Base-by-base conservation (phyloP, 2,113 vertebrate genomes). In the Mionectes macconnelli region DNA sequence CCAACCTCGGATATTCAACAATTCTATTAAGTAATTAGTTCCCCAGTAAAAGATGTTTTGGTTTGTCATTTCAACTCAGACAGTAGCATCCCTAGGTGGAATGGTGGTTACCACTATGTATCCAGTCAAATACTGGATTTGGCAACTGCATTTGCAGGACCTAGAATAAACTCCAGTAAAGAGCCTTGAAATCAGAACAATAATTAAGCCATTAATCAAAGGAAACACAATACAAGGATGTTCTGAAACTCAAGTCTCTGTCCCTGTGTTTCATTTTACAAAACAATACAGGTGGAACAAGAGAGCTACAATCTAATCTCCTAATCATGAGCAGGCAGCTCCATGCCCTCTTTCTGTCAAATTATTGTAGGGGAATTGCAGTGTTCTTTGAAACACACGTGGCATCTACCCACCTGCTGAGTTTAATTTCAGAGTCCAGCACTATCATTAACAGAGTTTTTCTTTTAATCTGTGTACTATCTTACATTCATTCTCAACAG, bases 361-460 rank as follows among this genome's bases (percentile, higher is more conserved):
- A 53, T 79, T 59, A 77, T 76, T 87, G 62, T 66, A 66, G 31
- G 33, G 11, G 25, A 94, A 85, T 16, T 84, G 31, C 37, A 84
- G 42, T 37, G n/a, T 42, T 62, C 59, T 84, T 84, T 90, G 35
- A 95, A 96, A 83, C 5, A 4, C 39, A 47, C 12, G 40, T 52
- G 72, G 14, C 57, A 75, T 66, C 78, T 93, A 64, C 40, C 40
- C 39, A 81, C 57, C 79, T 66, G 60, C 91, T 86, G 64, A 39
- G n/a, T 94, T 88, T 94, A 78, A 93, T 94, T 91, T 94, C 59
- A 79, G 91, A 83, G 64, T 86, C 39, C 49, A 79, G 24, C 10
- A 42, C 47, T 64, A 50, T 52, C 55, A 81, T 91, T 84, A 92
- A 88, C 39, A 87, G 25, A 89, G 6, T 37, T 19, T 60, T 45